These are phyloP conservation scores for Pseudorhiza aurosa DNA, from an alignment of 30 jellyfish, hydroid and myxozoan species.

Conservation along the genomic window DNA sequence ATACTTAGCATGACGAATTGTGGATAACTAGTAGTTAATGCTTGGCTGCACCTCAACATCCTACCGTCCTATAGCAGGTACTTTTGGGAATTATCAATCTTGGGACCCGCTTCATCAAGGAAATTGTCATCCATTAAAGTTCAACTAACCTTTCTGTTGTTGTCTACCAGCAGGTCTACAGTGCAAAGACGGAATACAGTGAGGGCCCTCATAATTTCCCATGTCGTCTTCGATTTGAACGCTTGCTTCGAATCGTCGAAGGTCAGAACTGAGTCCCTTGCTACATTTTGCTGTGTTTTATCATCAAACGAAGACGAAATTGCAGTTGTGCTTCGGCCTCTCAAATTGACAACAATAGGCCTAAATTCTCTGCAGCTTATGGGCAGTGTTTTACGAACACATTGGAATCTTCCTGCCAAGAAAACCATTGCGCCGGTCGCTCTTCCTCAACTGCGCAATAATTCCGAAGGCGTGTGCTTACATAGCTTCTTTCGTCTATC, in stretches of 20 bases:
- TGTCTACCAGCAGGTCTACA: constrained; percentile 63
- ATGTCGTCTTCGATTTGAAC: constrained; percentile 76
- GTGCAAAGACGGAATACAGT: constrained; percentile 79
- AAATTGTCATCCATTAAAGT: too few relatives aligned
- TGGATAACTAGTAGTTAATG: too few relatives aligned
- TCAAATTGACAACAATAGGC: constrained; percentile 1
- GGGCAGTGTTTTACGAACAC: background rate
- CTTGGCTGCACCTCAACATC: too few relatives aligned
- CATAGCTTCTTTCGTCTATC: too few relatives aligned
- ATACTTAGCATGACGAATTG: too few relatives aligned
- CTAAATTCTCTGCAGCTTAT: background rate
- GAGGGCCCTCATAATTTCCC: constrained; percentile 90
- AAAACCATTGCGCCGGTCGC: background rate
- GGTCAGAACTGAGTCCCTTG: constrained; percentile 34
- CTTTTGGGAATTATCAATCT: too few relatives aligned
- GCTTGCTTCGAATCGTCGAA: constrained; percentile 79
- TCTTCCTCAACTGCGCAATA: background rate
- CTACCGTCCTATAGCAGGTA: too few relatives aligned
- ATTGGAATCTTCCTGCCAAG: constrained; percentile 6
- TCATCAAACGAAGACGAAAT: constrained; percentile 19
- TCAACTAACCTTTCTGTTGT: constrained; percentile 73
- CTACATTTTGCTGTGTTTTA: background rate
- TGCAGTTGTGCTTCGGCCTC: constrained; percentile 57
- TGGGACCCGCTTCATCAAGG: too few relatives aligned
- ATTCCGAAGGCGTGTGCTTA: constrained; percentile 14